Base-by-base conservation (phyloP, 2,888 invertebrate species). In the Helicoverpa assulta region DNA sequence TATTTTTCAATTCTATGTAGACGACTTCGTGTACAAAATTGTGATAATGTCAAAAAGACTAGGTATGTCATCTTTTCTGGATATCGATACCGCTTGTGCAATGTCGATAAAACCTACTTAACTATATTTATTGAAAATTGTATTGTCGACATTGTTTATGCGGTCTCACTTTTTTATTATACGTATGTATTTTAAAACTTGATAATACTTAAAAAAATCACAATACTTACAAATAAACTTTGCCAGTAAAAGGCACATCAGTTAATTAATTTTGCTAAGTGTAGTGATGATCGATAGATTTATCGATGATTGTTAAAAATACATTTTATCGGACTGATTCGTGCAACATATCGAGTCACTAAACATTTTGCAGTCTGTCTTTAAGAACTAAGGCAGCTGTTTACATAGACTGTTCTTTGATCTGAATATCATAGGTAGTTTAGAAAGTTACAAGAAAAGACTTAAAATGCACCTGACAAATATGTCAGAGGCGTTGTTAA, bases 391-490 rank as follows among this genome's bases (percentile, higher is more conserved):
- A 75, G 60, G 54, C 69, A 64, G 21, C 59, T 75, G 53, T 60
- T 60, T 62, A 26, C 47, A 63, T 59, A 77, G 81, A 80, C 81
- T 80, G 73, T 26, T 51, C 29, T 29, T 12, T 60, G 83, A 81
- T 81, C 81, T 77, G 83, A 83, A 66, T 72, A 69, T 47, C 54
- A 18, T 67, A 64, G 50, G 52, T 57, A 40, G 47, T 54, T 19
- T 51, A 18, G 53, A 56, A 55, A 70, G 0, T 60, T 63, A 78
- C 29, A 47, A 64, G 14, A 67, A 57, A 37, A 53, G 29, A 66
- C 43, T 58, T 43, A 16, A 43, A 62, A 26, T 1, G 8, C 8
- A 14, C 4, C 12, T 16, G n/a, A 47, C 33, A 33, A n/a, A 47
- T 47, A n/a, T 47, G n/a, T 47, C 47, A 6, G 16, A 6, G 47